Conservation (phyloP, 2,113 vertebrate genomes). For the Pluvianellus socialis region DNA sequence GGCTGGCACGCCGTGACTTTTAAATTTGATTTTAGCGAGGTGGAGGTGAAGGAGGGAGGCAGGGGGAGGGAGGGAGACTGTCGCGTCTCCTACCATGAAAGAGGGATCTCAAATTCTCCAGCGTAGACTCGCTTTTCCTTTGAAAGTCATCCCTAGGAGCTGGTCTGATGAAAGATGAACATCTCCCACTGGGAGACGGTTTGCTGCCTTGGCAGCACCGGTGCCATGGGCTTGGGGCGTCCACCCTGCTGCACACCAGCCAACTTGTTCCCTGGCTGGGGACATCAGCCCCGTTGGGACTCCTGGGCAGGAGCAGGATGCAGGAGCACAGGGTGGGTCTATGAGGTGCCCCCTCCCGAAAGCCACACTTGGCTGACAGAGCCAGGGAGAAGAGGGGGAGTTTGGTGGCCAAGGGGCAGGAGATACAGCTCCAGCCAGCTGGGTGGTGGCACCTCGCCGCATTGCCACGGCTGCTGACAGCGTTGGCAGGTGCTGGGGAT, state of each 20-base stretch:
- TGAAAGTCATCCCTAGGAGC: not conserved
- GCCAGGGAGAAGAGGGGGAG: not conserved
- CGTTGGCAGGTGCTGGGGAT: no score
- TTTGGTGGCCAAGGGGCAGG: not conserved
- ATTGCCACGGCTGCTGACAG: not conserved
- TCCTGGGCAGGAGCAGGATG: not conserved
- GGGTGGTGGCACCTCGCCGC: not conserved
- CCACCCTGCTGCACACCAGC: accelerated
- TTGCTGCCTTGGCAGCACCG: accelerated
- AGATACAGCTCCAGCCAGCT: not conserved
- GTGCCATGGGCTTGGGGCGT: not conserved
- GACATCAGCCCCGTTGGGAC: accelerated
- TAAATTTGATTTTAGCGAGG: not conserved
- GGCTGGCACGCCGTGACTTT: not conserved
- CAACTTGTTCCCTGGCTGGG: not conserved
- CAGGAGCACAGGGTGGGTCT: accelerated
- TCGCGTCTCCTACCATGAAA: not conserved
- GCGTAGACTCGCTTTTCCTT: not conserved
- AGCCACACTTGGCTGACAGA: accelerated
- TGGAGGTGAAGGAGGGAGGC: not conserved
- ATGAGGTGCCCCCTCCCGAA: accelerated
- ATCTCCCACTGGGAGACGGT: not conserved
- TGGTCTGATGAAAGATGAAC: not conserved
- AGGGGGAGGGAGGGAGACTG: not conserved
- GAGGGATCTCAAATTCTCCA: not conserved